phyloP scores from a whole-genome alignment of 2,888 invertebrate species.

The Steinernema carpocapsae region DNA sequence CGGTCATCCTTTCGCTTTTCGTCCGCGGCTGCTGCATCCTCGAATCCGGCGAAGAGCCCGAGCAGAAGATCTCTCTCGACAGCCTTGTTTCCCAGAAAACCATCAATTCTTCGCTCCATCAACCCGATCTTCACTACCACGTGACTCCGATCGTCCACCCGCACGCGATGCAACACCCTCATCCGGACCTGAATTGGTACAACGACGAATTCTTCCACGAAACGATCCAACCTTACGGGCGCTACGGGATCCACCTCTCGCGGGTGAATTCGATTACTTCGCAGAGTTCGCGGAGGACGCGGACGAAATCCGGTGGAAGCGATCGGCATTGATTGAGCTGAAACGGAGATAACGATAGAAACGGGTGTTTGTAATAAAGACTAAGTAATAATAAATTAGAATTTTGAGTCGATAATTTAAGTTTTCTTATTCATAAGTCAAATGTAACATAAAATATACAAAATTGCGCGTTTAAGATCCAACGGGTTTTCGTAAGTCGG shows the following conservation, averaged over 20 bases:
- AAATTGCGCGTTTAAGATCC: background rate
- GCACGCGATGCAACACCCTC: background rate
- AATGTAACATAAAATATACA: background rate
- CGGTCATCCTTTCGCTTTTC: slow-evolving; percentile 71
- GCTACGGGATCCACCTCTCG: slow-evolving; percentile 23
- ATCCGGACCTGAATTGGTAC: slow-evolving; percentile 16
- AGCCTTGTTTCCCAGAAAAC: background rate
- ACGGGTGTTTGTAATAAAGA: slow-evolving; percentile 14
- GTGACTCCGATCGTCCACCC: background rate
- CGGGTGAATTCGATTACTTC: slow-evolving; percentile 1
- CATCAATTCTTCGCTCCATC: background rate
- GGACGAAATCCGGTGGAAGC: background rate
- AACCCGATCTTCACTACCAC: background rate
- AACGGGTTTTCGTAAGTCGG: background rate
- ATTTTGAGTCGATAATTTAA: background rate
- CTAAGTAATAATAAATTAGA: slow-evolving; percentile 1
- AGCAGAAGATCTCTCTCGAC: slow-evolving; percentile 1
- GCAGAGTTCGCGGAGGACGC: background rate
- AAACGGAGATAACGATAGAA: background rate
- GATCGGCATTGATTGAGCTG: background rate
- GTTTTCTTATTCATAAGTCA: too few species aligned
- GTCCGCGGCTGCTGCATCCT: slow-evolving; percentile 49
- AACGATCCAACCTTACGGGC: slow-evolving; percentile 8
- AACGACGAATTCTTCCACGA: slow-evolving; percentile 25
- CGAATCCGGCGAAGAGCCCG: background rate